Base-by-base conservation (phyloP, 2,888 invertebrate genomes). In the Leucozona laternaria region DNA sequence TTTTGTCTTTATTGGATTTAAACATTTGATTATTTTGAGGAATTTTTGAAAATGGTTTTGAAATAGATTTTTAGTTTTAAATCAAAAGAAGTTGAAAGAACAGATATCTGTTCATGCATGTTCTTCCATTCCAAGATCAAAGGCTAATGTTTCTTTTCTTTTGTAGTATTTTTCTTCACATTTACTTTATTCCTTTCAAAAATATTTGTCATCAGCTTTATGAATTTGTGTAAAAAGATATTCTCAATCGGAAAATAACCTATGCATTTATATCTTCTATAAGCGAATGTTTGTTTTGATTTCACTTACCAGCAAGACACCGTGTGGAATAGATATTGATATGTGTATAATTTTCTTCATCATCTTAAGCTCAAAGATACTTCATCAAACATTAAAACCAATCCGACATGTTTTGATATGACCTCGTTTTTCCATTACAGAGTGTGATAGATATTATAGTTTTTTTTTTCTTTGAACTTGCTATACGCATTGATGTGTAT, bases 401-500 rank as follows among this genome's bases (percentile, higher is more conserved):
- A 75, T 50, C 60, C 22, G 75, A 75, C 62, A 76, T 82, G 71
- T 72, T 82, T 82, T 66, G 64, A 66, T 66, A 66, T 82, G 82
- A 78, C 82, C 82, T 77, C 78, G 72, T 82, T 82, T 72, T 58
- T 57, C 50, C 68, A 53, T 68, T 20, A 37, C 53, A 28, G 13
- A 34, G 17, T 28, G 48, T 40, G 66, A 66, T 66, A 15, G 43
- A 62, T 62, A 40, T 62, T 17, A 15, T 31, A 31, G 31, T 31
- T 28, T 43, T 13, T 28, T 43, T 13, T n/a, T 60, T 78, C 72
- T 82, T 82, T 82, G 82, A 82, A 82, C 64, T 78, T 37, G 60
- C 73, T 68, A 37, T 5, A 13, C 20, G 15, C 11, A 17, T 31
- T 31, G 8, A n/a, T 17, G 17, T 68, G 50, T 50, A 53, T 72